Conservation (phyloP, 2,888 invertebrate genomes). For the Philhelius pedissequus region DNA sequence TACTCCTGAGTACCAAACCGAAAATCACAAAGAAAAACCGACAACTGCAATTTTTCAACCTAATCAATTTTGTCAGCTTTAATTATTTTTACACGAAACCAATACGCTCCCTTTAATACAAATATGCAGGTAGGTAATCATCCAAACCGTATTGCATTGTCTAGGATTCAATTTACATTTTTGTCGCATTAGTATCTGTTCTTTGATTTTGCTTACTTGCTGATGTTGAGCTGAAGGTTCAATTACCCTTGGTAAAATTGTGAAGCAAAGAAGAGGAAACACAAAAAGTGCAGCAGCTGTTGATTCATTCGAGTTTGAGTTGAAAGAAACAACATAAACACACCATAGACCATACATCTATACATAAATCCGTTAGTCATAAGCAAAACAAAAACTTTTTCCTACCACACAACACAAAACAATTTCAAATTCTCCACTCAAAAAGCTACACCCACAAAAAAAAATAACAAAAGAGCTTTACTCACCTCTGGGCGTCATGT, state of each 20-base stretch:
- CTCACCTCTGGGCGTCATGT: conserved; percentile 73
- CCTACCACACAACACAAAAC: background rate
- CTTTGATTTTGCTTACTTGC: too few relatives aligned
- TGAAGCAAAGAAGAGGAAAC: background rate
- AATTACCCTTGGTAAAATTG: conserved; percentile 37
- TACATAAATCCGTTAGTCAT: background rate
- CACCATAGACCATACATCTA: background rate
- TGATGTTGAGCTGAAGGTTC: conserved; percentile 44
- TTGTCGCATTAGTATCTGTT: background rate
- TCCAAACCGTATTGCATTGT: background rate
- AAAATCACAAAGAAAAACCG: too few relatives aligned
- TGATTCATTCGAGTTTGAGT: background rate
- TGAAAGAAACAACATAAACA: background rate
- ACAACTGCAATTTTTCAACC: too few relatives aligned
- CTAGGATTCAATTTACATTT: background rate
- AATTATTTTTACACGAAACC: too few relatives aligned
- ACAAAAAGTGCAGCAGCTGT: conserved; percentile 12
- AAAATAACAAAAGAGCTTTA: conserved; percentile 5
- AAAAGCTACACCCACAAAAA: background rate
- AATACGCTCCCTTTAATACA: too few relatives aligned
- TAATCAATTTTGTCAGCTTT: too few relatives aligned
- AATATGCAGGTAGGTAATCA: too few relatives aligned
- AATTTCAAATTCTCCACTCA: background rate
- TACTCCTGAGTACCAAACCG: too few relatives aligned
- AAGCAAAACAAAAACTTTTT: conserved; percentile 21